Conservation (phyloP, 2,797 vertebrate species). For the Macropodus opercularis region DNA sequence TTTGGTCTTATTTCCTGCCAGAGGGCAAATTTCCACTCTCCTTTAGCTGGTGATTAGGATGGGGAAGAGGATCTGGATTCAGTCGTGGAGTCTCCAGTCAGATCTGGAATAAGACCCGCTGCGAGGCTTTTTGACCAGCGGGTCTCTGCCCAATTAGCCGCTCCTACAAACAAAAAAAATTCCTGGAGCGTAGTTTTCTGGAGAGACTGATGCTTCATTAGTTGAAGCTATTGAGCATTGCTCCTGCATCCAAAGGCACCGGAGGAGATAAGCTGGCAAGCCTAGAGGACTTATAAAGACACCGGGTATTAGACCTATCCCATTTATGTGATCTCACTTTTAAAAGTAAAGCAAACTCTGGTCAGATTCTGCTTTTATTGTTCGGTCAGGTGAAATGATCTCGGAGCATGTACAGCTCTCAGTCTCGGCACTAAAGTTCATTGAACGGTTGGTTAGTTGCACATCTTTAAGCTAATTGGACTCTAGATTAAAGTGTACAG, state of each 20-base stretch:
- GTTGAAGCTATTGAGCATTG: slow-evolving; percentile 27
- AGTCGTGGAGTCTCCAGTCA: slow-evolving; percentile 3
- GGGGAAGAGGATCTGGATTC: slow-evolving; percentile 36
- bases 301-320: slow-evolving; percentile 28
- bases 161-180: slow-evolving; percentile 16
- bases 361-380: slow-evolving; percentile 27
- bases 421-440: slow-evolving; percentile 21
- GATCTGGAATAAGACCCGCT: slow-evolving; percentile 30
- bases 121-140: slow-evolving; percentile 32
- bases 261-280: neutral
- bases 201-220: slow-evolving; percentile 59
- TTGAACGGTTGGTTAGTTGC: slow-evolving; percentile 48
- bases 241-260: slow-evolving; percentile 12
- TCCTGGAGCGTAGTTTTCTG: slow-evolving; percentile 31
- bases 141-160: slow-evolving; percentile 62
- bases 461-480: slow-evolving; percentile 55
- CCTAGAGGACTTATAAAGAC: slow-evolving; percentile 15
- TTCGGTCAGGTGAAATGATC: slow-evolving; percentile 29
- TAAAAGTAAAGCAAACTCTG: slow-evolving; percentile 1
- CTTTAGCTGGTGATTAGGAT: slow-evolving; percentile 63
- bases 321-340: slow-evolving; percentile 23
- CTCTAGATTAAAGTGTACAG: slow-evolving; percentile 3
- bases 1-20: slow-evolving; percentile 62
- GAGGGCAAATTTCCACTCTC: slow-evolving; percentile 54
- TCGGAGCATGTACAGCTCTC: slow-evolving; percentile 18